Conservation (phyloP, 2,888 invertebrate species). For the Lasioglossum marginatum region DNA sequence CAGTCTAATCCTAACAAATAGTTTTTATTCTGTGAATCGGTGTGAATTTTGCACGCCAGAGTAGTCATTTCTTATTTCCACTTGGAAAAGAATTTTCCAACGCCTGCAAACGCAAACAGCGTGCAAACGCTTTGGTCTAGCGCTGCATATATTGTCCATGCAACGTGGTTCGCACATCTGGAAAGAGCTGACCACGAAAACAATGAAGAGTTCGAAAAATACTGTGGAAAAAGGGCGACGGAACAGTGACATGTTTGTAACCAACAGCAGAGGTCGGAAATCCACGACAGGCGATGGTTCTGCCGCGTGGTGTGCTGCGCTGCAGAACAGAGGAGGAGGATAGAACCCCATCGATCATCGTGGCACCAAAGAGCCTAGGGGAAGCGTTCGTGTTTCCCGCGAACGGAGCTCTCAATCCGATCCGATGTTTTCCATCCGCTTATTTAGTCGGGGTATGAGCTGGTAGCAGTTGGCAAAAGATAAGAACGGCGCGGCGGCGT, state of each 20-base stretch:
- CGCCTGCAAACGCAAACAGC: no score
- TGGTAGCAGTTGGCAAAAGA: constrained; percentile 55
- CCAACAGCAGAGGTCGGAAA: neutral
- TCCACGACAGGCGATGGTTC: neutral
- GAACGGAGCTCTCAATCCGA: neutral
- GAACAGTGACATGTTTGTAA: neutral
- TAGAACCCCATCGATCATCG: constrained; percentile 14
- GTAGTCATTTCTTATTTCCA: no score
- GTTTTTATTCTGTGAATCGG: no score
- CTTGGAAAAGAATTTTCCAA: no score
- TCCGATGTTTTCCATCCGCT: constrained; percentile 37
- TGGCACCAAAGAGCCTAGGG: constrained; percentile 2
- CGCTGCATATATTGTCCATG: neutral
- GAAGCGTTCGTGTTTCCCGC: constrained; percentile 14
- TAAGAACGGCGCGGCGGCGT: constrained; percentile 52
- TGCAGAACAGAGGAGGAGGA: neutral
- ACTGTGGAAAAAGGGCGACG: neutral
- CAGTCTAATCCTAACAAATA: no score
- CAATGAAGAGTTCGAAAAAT: neutral
- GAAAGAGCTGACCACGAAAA: neutral
- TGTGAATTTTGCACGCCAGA: no score
- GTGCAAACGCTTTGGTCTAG: neutral
- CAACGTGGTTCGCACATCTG: neutral
- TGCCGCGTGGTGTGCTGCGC: neutral
- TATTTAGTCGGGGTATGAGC: constrained; percentile 30